Conservation (phyloP, 1,140 invertebrate genomes). For the Drosophila novamexicana region DNA sequence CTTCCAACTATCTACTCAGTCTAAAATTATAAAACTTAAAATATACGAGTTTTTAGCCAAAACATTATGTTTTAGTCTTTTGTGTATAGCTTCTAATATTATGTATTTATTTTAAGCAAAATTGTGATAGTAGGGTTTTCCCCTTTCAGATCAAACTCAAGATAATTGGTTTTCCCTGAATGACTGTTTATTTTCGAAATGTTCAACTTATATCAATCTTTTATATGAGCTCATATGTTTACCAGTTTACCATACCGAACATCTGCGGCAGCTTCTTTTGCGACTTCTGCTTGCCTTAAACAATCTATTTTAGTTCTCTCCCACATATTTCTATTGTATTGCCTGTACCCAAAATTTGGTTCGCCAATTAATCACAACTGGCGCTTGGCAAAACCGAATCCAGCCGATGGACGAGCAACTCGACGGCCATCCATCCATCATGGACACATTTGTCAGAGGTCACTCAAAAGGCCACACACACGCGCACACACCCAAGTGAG, state of each 20-base stretch:
- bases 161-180: conserved; percentile 1
- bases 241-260: neutral
- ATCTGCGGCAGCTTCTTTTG: neutral
- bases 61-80: no score
- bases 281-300: neutral
- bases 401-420: conserved; percentile 7
- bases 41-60: no score
- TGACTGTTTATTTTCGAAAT: neutral
- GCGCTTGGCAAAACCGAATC: conserved; percentile 54
- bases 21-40: no score
- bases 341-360: conserved; percentile 24
- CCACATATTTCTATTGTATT: conserved; percentile 29
- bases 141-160: neutral
- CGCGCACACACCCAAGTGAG: conserved; percentile 1
- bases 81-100: neutral
- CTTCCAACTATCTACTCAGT: no score
- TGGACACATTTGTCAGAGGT: conserved; percentile 73
- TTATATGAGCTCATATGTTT: neutral
- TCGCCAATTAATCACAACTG: conserved; percentile 69
- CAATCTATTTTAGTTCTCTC: neutral
- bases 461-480: conserved; percentile 68
- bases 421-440: conserved; percentile 60
- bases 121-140: neutral
- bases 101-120: neutral
- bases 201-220: neutral